phyloP scores from a whole-genome alignment of 2,797 vertebrate species.

The Balearica regulorum region DNA sequence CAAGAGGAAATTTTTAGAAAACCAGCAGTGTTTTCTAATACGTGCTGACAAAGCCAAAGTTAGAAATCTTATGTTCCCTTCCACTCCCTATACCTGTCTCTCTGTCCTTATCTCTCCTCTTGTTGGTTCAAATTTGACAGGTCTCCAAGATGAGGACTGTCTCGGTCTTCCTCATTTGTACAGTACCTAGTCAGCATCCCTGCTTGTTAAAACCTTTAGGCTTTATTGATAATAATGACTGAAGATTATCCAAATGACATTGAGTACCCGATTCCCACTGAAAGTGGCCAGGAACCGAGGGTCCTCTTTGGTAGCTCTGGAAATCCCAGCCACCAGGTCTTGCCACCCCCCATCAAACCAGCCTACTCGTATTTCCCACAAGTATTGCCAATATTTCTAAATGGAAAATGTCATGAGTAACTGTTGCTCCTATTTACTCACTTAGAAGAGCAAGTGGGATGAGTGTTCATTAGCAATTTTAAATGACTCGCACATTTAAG shows the following conservation, averaged over 20 bases:
- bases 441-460: not conserved
- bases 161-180: not conserved
- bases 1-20: not conserved
- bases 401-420: not conserved
- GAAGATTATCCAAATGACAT: not conserved
- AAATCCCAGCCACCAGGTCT: not conserved
- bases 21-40: not conserved
- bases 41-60: not conserved
- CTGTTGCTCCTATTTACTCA: not conserved
- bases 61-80: not conserved
- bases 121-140: not conserved
- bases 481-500: not conserved
- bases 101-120: not conserved
- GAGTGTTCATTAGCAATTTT: not conserved
- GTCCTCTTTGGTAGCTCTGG: not conserved
- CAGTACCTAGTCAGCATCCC: not conserved
- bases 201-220: not conserved
- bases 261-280: not conserved
- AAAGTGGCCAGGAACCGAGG: not conserved
- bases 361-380: not conserved
- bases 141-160: not conserved
- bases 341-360: not conserved
- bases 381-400: not conserved
- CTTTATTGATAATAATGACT: not conserved
- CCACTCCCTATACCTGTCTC: not conserved